Base-by-base conservation (phyloP, 2,888 invertebrate species). In the Eledona agricola region DNA sequence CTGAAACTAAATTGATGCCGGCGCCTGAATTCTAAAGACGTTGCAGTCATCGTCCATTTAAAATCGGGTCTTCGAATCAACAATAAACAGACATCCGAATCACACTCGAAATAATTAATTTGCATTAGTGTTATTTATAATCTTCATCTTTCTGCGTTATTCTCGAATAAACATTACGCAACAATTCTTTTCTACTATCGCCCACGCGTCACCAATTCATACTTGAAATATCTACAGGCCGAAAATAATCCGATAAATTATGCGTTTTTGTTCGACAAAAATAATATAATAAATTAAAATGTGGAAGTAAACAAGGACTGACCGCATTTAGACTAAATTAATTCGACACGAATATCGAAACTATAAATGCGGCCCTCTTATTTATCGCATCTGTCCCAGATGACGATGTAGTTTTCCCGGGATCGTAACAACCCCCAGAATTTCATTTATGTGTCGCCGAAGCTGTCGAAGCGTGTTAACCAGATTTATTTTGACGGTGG, bases 401-500 rank as follows among this genome's bases (percentile, higher is more conserved):
- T 11, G n/a, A 10, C 13, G 4, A 4, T 3, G 5, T 4, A n/a
- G 32, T n/a, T n/a, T n/a, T n/a, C n/a, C 26, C 26, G 4, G 7
- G 3, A 25, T 7, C 7, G 5, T 12, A 16, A 16, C 7, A n/a
- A 17, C 16, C 6, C 32, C 20, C 35, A 35, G 20, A 20, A 38
- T 23, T 10, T 23, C 23, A 38, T 38, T 37, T 38, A 25, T 38
- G 23, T 38, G 38, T 38, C 38, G 11, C 38, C 25, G 35, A 3
- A 19, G n/a, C 20, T 19, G 25, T 38, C 25, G 38, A 38, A 38
- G 25, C 38, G 13, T 43, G 22, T 20, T 20, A 43, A 43, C 19
- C 45, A 45, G 45, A 45, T 45, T 45, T 45, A 45, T 45, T 32
- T 32, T 40, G 26, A 40, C 28, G 13, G 26, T 19, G 28, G 28